Evolutionary conservation across 2,888 invertebrate species (phyloP).

Genomic region (Vesta saturnalis): DNA sequence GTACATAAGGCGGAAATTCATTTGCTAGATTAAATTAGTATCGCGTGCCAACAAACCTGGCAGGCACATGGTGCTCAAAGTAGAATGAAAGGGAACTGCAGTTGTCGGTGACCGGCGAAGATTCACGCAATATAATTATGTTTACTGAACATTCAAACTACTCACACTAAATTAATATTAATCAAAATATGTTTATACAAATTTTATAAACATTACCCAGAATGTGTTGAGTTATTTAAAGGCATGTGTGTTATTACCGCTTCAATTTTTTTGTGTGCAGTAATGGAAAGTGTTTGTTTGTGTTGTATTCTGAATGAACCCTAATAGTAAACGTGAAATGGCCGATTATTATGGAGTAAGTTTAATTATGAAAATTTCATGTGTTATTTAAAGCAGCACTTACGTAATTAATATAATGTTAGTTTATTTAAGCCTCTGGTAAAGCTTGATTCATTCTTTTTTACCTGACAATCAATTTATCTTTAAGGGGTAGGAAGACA

Average conservation of each 20-base stretch:
- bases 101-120: slow-evolving; percentile 31
- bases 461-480: background rate
- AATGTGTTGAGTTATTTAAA: slow-evolving; percentile 1
- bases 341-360: slow-evolving; percentile 44
- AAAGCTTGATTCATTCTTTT: background rate
- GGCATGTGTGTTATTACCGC: background rate
- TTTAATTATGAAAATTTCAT: background rate
- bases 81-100: slow-evolving; percentile 35
- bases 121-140: slow-evolving; percentile 28
- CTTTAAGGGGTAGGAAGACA: background rate
- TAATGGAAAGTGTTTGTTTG: background rate
- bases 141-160: slow-evolving; percentile 10
- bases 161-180: background rate
- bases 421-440: too few species aligned
- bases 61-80: slow-evolving; percentile 41
- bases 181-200: background rate
- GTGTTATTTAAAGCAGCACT: background rate
- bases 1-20: slow-evolving; percentile 34
- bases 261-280: background rate
- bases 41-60: slow-evolving; percentile 44
- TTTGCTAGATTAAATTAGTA: slow-evolving; percentile 33
- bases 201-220: too few species aligned
- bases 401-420: background rate
- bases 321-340: slow-evolving; percentile 24
- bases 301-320: background rate